Base-by-base conservation (phyloP, 92 coral and sea anemone species). In the Virgularia gustaviana region DNA sequence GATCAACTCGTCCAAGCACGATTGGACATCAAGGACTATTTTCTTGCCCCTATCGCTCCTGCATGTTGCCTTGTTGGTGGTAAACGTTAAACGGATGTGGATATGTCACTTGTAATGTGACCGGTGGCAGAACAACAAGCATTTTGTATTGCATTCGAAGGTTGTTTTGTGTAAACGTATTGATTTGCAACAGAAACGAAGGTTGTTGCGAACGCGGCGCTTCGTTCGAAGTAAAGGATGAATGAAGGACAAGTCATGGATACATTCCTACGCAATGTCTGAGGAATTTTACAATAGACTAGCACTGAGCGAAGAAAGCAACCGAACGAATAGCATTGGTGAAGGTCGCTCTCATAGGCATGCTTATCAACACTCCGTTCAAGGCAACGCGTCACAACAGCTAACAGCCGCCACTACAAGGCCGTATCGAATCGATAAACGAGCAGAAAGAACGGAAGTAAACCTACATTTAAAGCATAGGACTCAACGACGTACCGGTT, bases 381-480 rank as follows among this genome's bases (percentile, higher is more conserved):
- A 68, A 68, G 75, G 31, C 16, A 68, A 68, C 75, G 45, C 61
- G 44, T 51, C 75, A 33, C 59, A 68, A 8, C n/a, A n/a, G n/a
- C 20, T 34, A 51, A 68, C 75, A 68, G 75, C 60, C 61, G 37
- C 75, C 41, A 68, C 23, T 51, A 31, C 62, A 51, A 37, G 75
- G 51, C 75, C 75, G 61, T 68, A 49, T 68, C 75, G 75, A 68
- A 68, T 44, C 24, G 75, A 68, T 68, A 68, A 68, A 16, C 75
- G 75, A 68, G 75, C 51, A 30, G 75, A 68, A 68, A 49, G 75
- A 68, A 68, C 75, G 75, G 75, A 68, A 68, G 75, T 68, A 51
- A 68, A 68, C 54, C 75, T 68, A 29, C 75, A 68, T 68, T 68
- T 68, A 51, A 68, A 68, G 55, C 75, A 68, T 68, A 54, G 75